Evolutionary conservation across 2,797 vertebrate species (phyloP), one percentile per base, ranked within the genome.

Genomic region (Rhinogobio ventralis): DNA sequence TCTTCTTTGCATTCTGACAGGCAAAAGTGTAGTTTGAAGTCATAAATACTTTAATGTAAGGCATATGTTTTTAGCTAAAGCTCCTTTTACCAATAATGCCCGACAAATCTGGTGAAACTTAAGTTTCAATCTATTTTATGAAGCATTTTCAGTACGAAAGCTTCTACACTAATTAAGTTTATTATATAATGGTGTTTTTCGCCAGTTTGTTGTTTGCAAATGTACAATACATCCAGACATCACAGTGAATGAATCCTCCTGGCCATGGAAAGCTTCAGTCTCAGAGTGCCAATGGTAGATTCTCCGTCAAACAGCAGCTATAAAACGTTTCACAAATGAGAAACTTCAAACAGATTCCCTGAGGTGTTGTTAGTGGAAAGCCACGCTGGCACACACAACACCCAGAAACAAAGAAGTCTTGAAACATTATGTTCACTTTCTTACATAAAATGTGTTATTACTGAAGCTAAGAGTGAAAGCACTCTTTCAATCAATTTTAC

Each of bases 281-380:
- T n/a, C 39, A 30, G 75, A 77, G 7, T 39, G 55, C 11, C 14
- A 36, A 19, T 15, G 33, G 23, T 42, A 39, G 77, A 71, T 5
- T n/a, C 23, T 28, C 23, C 23, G 36, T 55, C n/a, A 42, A 81
- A 45, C 51, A 45, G 67, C 3, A 2, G 71, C 45, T 36, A 28
- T 53, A 75, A 83, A 83, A 67, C 4, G 14, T 46, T 49, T 46
- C 76, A 79, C 42, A 62, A 3, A 67, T 76, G 33, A 76, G 45
- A 3, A 55, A 42, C 46, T 68, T 83, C 81, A 67, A 83, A 83
- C n/a, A 14, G 28, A 42, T 4, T 39, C 72, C 62, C 72, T 55
- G 15, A 67, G 25, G 81, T n/a, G n/a, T 7, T 62, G 71, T 36
- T 81, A 33, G n/a, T 15, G n/a, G 13, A 39, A 36, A 25, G 53